Conservation (phyloP, 2,888 invertebrate genomes). For the Blera fallax region DNA sequence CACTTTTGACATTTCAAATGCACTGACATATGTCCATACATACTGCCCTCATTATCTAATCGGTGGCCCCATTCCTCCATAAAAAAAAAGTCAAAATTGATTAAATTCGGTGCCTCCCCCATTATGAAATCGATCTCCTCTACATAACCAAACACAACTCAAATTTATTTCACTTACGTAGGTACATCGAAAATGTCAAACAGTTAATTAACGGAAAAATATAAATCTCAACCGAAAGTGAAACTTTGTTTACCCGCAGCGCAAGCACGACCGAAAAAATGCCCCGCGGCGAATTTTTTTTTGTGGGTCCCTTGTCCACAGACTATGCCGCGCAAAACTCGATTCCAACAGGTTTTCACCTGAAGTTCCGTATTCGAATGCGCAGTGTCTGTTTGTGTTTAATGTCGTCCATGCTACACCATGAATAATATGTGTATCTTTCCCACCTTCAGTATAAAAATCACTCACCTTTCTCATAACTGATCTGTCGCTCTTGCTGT, state of each 20-base stretch:
- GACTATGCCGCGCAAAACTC: not conserved
- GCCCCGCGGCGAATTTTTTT: slow-evolving; percentile 35
- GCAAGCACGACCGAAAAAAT: slow-evolving; percentile 44
- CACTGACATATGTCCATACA: not conserved
- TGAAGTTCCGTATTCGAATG: slow-evolving; percentile 37
- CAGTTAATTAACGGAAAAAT: slow-evolving; percentile 53
- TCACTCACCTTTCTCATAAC: slow-evolving; percentile 96
- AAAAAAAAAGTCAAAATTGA: slow-evolving; percentile 37
- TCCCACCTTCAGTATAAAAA: not conserved
- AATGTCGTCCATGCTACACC: slow-evolving; percentile 46
- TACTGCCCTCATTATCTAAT: slow-evolving; percentile 5
- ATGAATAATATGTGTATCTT: slow-evolving; percentile 6
- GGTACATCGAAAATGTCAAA: slow-evolving; percentile 62
- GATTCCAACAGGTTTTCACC: slow-evolving; percentile 53
- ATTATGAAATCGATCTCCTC: slow-evolving; percentile 5
- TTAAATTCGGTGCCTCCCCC: slow-evolving; percentile 26
- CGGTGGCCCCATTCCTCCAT: slow-evolving; percentile 5
- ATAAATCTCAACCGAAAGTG: slow-evolving; percentile 54
- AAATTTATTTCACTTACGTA: slow-evolving; percentile 1
- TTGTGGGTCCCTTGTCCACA: not conserved
- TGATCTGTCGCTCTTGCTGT: slow-evolving; percentile 97
- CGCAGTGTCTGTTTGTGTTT: slow-evolving; percentile 12
- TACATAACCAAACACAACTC: not conserved
- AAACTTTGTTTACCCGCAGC: slow-evolving; percentile 60
- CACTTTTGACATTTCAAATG: slow-evolving; percentile 10